phyloP scores from a whole-genome alignment of 2,113 vertebrate species.

The Cyanistes caeruleus region DNA sequence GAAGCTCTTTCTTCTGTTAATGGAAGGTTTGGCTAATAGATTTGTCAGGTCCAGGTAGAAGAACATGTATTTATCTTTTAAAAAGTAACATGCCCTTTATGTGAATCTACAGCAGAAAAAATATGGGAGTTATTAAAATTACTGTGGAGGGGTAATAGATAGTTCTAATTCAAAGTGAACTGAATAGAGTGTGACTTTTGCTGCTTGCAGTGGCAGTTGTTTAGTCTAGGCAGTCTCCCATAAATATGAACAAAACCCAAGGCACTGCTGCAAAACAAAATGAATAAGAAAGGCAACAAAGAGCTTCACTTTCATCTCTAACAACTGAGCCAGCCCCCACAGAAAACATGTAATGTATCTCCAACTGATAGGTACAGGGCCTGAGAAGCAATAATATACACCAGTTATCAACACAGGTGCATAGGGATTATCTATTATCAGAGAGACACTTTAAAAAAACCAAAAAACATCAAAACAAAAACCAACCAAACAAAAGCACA shows the following conservation, averaged over 20 bases:
- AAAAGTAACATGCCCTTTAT: constrained; percentile 37
- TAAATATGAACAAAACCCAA: constrained; percentile 45
- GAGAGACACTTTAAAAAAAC: background rate
- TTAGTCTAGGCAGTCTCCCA: background rate
- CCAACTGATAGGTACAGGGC: background rate
- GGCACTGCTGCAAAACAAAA: background rate
- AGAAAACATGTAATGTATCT: background rate
- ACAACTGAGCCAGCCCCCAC: background rate
- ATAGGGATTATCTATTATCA: background rate
- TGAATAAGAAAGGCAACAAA: constrained; percentile 21
- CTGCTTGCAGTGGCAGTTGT: background rate
- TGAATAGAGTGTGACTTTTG: background rate
- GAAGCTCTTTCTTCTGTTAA: background rate
- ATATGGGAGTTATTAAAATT: constrained; percentile 34
- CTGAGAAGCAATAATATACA: background rate
- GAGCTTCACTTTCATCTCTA: background rate
- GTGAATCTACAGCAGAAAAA: constrained; percentile 50
- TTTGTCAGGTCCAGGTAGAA: background rate
- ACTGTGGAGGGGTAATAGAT: background rate
- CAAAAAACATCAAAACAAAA: background rate
- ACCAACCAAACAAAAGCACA: background rate
- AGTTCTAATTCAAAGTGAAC: constrained; percentile 27
- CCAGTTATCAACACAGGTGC: background rate
- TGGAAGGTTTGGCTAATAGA: constrained; percentile 10
- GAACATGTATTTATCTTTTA: constrained; percentile 11